Conservation (phyloP, 2,888 invertebrate species). For the Parelbella ahira region DNA sequence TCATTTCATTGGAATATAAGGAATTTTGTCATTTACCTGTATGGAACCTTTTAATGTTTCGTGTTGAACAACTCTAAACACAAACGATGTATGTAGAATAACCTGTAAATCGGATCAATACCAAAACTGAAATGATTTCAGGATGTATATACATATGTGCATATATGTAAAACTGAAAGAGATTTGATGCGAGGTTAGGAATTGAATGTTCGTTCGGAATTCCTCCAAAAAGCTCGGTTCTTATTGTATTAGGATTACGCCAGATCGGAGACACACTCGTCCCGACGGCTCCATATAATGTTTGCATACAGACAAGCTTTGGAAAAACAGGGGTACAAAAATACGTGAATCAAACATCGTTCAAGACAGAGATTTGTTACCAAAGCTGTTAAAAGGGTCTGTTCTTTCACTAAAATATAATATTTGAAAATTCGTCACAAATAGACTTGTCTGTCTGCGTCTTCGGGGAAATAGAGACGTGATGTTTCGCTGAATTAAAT, state of each 20-base stretch:
- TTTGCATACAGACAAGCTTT: constrained; percentile 38
- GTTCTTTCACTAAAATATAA: too few species aligned
- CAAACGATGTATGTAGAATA: neutral
- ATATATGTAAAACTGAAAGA: neutral
- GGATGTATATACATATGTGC: neutral
- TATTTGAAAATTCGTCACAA: too few species aligned
- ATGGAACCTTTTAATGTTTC: too few species aligned
- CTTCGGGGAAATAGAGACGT: too few species aligned
- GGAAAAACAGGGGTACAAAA: constrained; percentile 23
- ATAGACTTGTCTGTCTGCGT: too few species aligned
- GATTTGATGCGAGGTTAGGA: constrained; percentile 9
- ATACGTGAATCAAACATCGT: constrained; percentile 2
- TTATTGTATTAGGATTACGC: constrained; percentile 52
- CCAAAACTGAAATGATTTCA: neutral
- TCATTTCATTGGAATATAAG: too few species aligned
- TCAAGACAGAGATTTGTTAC: neutral
- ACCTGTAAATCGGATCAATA: neutral
- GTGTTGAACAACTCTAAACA: too few species aligned
- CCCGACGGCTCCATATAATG: constrained; percentile 40
- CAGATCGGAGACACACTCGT: constrained; percentile 44
- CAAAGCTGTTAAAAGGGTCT: too few species aligned
- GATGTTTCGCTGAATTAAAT: too few species aligned
- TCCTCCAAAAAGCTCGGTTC: constrained; percentile 33
- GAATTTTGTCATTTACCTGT: too few species aligned
- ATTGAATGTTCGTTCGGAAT: constrained; percentile 15